A percentile compares a stretch with the other conserved stretches of the same genome.
Conservation (phyloP, 2,113 vertebrate genomes). For the Anser cygnoides region DNA sequence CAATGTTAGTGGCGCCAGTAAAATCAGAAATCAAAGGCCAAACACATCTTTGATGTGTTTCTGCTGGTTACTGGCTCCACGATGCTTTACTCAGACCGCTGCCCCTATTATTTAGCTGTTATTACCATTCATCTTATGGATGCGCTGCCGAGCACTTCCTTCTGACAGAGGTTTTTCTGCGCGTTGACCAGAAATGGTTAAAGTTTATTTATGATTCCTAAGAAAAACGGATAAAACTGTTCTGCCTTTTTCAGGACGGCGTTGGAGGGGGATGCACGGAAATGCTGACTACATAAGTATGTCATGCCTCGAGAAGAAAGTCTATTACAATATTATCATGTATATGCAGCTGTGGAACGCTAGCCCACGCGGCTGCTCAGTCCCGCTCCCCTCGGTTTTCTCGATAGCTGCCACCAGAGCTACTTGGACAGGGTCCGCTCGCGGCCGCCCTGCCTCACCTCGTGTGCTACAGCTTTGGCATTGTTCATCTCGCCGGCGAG, state of each 20-base stretch:
- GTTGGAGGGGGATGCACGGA: not conserved
- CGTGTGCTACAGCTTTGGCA: accelerated
- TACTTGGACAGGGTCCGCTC: not conserved
- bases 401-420: accelerated
- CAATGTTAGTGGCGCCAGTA: not conserved
- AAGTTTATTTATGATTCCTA: not conserved
- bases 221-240: not conserved
- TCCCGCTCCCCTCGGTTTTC: not conserved
- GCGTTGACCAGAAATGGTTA: not conserved
- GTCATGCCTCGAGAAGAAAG: not conserved
- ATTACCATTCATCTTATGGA: not conserved
- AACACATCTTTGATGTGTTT: not conserved
- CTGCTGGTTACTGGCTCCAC: not conserved
- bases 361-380: not conserved
- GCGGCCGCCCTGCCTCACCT: not conserved
- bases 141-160: not conserved
- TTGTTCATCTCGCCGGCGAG: not conserved
- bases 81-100: not conserved
- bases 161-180: not conserved
- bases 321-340: not conserved
- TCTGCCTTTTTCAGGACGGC: not conserved
- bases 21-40: not conserved
- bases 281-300: not conserved
- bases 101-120: not conserved
- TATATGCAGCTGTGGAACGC: not conserved